Conservation (phyloP, 2,113 vertebrate species). For the Trichomycterus rosablanca region DNA sequence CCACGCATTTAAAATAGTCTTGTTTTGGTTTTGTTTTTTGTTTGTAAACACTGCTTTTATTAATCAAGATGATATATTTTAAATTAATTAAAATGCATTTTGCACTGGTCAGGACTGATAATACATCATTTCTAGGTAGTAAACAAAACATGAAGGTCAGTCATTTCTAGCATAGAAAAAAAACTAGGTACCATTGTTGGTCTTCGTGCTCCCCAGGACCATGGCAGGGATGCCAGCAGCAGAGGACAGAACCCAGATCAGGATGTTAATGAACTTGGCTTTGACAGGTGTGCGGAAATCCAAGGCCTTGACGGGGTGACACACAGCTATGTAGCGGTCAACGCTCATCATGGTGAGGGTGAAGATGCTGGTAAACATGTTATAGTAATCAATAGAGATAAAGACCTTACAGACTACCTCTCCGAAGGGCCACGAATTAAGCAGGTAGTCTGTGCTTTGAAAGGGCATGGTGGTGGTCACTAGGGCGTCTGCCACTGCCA, state of each 20-base stretch:
- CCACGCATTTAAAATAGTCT: too few species aligned
- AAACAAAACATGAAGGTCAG: not conserved
- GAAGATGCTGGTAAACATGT: conserved; percentile 90
- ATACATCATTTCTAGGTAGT: not conserved
- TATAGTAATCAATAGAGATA: conserved; percentile 97
- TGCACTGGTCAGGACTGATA: too few species aligned
- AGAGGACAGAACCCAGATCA: conserved; percentile 92
- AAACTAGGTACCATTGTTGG: conserved; percentile 79
- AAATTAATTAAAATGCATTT: too few species aligned
- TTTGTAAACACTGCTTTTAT: too few species aligned
- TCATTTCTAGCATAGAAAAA: not conserved
- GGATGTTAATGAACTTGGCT: conserved; percentile 92
- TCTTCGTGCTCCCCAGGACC: conserved; percentile 89
- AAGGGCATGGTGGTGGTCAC: conserved; percentile 97
- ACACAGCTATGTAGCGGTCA: conserved; percentile 71
- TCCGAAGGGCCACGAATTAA: conserved; percentile 96
- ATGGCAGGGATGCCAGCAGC: conserved; percentile 92
- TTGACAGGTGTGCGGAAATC: conserved; percentile 93
- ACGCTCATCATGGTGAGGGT: conserved; percentile 75
- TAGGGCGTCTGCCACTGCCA: conserved; percentile 90
- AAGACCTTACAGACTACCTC: conserved; percentile 92
- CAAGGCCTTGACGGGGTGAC: conserved; percentile 76
- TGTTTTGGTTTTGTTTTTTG: too few species aligned
- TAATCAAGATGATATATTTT: too few species aligned
- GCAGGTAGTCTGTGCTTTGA: conserved; percentile 89